These are phyloP conservation scores for Pomacea maculata DNA, from an alignment of 1,140 invertebrate species.

Conservation along the genomic window DNA sequence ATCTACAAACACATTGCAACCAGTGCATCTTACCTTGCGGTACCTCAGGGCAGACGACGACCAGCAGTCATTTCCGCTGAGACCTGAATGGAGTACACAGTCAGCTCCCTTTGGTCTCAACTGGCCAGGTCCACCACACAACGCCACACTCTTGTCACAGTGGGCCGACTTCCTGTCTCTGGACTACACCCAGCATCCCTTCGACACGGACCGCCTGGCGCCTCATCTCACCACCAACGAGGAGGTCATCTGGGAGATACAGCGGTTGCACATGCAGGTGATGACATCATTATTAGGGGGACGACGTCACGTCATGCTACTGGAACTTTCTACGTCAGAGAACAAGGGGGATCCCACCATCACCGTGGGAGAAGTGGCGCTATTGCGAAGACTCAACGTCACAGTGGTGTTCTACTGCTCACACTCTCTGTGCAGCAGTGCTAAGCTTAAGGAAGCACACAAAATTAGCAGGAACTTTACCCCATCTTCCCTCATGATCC, in stretches of 20 bases:
- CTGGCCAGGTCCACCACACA: no score
- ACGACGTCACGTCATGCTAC: conserved; percentile 28
- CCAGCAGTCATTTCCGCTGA: no score
- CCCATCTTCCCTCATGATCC: conserved; percentile 26
- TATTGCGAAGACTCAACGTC: conserved; percentile 26
- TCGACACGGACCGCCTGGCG: conserved; percentile 20
- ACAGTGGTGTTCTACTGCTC: conserved; percentile 31
- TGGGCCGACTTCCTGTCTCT: background rate
- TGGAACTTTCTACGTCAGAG: conserved; percentile 29
- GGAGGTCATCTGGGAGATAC: conserved; percentile 28
- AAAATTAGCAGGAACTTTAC: conserved; percentile 1
- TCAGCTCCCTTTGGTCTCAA: no score
- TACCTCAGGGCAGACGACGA: no score
- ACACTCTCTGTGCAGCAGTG: conserved; percentile 1
- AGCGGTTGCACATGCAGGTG: conserved; percentile 29
- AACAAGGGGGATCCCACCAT: conserved; percentile 45
- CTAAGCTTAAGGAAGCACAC: background rate
- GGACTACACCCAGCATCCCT: background rate
- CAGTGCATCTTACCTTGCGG: no score
- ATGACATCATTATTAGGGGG: conserved; percentile 15
- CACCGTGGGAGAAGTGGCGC: conserved; percentile 28
- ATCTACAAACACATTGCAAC: no score
- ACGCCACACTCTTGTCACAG: no score
- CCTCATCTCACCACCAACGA: conserved; percentile 14
- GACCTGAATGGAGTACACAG: no score